phyloP scores from a whole-genome alignment of 2,113 vertebrate species.

The Xiphophorus hellerii region DNA sequence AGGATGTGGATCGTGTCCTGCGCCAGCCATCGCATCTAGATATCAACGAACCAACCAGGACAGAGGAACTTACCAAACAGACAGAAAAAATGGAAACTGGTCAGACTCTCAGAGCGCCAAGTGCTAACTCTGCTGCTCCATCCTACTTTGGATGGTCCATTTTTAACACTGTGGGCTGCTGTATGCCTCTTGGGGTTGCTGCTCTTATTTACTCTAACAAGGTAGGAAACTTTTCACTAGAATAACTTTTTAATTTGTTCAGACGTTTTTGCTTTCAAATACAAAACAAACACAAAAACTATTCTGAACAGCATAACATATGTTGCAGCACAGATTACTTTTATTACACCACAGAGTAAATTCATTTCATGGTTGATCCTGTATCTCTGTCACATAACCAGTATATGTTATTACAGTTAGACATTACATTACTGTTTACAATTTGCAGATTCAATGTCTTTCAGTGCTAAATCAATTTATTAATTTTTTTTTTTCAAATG shows the following conservation, averaged over 20 bases:
- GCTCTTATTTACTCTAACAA: slow-evolving; percentile 18
- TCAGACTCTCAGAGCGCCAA: no score
- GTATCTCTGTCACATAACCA: no score
- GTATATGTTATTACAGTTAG: no score
- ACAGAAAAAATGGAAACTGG: slow-evolving; percentile 10
- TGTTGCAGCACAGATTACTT: not conserved
- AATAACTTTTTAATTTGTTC: not conserved
- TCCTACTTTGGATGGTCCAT: slow-evolving; percentile 16
- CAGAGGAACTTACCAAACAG: not conserved
- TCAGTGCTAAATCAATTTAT: no score
- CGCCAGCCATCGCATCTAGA: not conserved
- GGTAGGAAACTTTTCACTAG: slow-evolving; percentile 6
- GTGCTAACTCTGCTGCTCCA: not conserved
- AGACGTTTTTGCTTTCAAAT: not conserved
- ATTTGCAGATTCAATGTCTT: no score
- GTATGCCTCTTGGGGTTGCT: slow-evolving; percentile 21
- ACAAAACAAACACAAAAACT: no score
- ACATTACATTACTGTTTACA: no score
- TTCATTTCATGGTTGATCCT: no score
- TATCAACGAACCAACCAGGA: not conserved
- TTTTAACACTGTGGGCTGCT: slow-evolving; percentile 31
- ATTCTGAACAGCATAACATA: no score
- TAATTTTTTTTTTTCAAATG: no score
- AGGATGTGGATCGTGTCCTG: not conserved
- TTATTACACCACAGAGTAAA: no score